Percentiles rank a stretch among this genome's conserved stretches.
Evolutionary conservation across 2,888 invertebrate species (phyloP).

Genomic region (Cosmorhoe ocellata): DNA sequence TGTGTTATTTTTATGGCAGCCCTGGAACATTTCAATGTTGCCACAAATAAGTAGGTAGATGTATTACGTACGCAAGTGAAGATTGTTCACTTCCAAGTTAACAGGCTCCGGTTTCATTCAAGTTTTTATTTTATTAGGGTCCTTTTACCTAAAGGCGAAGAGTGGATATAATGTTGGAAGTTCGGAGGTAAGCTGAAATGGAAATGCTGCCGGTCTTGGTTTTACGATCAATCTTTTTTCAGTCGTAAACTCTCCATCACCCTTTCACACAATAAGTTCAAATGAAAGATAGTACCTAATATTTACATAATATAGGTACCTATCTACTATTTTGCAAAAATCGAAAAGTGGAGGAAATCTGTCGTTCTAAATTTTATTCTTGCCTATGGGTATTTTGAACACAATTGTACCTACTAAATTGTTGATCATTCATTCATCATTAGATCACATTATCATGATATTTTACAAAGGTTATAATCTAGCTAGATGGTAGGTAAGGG

Average conservation of each 20-base stretch:
- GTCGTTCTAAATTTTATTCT: too few relatives aligned
- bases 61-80: constrained; percentile 27
- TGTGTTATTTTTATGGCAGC: constrained; percentile 43
- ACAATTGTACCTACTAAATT: too few relatives aligned
- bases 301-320: too few relatives aligned
- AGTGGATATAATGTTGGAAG: constrained; percentile 8
- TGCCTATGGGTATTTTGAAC: too few relatives aligned
- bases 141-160: constrained; percentile 10
- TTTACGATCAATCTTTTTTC: constrained; percentile 15
- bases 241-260: constrained; percentile 10
- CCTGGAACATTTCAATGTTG: constrained; percentile 35
- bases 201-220: constrained; percentile 19
- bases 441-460: too few relatives aligned
- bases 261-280: neutral
- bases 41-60: constrained; percentile 29
- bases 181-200: constrained; percentile 2
- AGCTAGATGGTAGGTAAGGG: too few relatives aligned
- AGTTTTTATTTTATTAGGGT: constrained; percentile 2
- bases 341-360: too few relatives aligned
- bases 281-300: too few relatives aligned
- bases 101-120: constrained; percentile 1
- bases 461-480: too few relatives aligned
- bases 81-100: constrained; percentile 19
- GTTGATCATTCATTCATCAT: too few relatives aligned
- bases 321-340: too few relatives aligned